phyloP scores from a whole-genome alignment of 2,797 vertebrate species.

The Tangara arthus region DNA sequence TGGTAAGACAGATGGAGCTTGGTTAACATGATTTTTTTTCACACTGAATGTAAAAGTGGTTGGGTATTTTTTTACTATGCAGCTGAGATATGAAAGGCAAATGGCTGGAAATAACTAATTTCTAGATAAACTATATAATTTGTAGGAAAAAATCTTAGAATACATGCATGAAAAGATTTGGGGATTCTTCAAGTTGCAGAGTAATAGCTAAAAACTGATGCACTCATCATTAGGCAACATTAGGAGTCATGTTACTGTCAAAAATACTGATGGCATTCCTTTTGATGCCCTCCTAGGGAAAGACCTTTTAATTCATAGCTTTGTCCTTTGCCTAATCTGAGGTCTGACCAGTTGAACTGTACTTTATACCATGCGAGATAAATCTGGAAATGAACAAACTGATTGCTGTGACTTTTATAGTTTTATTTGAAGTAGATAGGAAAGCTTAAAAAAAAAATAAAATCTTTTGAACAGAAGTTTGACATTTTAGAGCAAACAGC shows the following conservation, averaged over 20 bases:
- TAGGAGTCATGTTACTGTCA: background rate
- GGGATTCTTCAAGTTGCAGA: background rate
- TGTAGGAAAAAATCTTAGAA: background rate
- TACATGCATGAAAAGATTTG: background rate
- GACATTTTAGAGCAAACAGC: constrained; percentile 22
- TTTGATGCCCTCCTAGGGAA: background rate
- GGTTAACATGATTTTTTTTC: background rate
- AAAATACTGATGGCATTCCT: background rate
- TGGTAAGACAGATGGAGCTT: constrained; percentile 54
- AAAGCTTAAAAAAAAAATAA: background rate
- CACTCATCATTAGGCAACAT: background rate
- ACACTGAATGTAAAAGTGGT: constrained; percentile 31
- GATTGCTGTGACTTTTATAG: background rate
- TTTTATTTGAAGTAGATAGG: constrained; percentile 29
- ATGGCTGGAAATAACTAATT: constrained; percentile 31
- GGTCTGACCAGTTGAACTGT: background rate
- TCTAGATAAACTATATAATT: background rate
- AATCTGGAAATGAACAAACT: constrained; percentile 9
- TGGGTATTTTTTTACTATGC: background rate
- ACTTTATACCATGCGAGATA: background rate
- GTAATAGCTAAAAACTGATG: background rate
- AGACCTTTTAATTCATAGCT: background rate
- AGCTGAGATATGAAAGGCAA: constrained; percentile 39
- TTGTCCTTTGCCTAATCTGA: constrained; percentile 1
- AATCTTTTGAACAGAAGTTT: background rate